These are phyloP conservation scores for Paraescarpia echinospica DNA, from an alignment of 1,140 invertebrate genomes.

Conservation along the genomic window DNA sequence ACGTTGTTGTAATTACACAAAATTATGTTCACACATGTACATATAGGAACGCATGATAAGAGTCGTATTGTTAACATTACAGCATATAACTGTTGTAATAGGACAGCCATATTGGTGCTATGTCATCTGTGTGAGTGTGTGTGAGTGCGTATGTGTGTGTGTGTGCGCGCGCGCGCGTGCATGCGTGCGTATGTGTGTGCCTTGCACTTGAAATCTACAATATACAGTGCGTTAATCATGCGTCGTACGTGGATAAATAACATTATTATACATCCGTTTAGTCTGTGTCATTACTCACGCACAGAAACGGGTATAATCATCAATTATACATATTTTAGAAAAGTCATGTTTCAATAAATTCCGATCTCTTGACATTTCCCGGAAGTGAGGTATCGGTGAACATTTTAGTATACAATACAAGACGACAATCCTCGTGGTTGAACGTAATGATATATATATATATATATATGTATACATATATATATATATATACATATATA, in stretches of 20 bases:
- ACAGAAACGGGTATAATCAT: not conserved
- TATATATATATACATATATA: not conserved
- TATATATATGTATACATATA: not conserved
- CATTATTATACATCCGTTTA: not conserved
- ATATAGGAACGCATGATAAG: not conserved
- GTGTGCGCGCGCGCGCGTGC: not conserved
- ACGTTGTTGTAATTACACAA: not conserved
- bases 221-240: not conserved
- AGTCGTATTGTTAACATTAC: no score
- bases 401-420: not conserved
- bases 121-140: not conserved
- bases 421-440: not conserved
- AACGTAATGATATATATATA: not conserved
- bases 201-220: not conserved
- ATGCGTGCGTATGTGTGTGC: not conserved
- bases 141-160: not conserved
- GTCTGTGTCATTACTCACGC: not conserved
- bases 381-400: not conserved
- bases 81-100: no score
- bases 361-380: not conserved
- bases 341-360: not conserved
- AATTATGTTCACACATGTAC: not conserved
- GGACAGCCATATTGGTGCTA: not conserved
- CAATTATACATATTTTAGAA: not conserved
- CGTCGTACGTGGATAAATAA: not conserved